Percentiles rank a stretch among this genome's conserved stretches.
Evolutionary conservation across 37 sponge, comb jelly and placozoan genomes (phyloP).

Genomic region (Spongilla lacustris): DNA sequence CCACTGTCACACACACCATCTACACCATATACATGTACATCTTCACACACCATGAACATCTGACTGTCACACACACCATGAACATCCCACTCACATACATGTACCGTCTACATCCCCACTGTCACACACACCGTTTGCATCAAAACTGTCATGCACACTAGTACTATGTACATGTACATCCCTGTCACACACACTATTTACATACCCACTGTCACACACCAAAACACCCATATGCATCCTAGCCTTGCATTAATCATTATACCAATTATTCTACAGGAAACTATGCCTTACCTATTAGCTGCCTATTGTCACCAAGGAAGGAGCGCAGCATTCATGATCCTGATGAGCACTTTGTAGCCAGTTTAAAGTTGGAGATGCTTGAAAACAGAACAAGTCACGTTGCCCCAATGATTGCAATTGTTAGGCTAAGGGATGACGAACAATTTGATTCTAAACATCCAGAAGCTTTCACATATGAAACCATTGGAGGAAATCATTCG

Average conservation of each 20-base stretch:
- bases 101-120: not conserved
- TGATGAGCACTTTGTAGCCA: not conserved
- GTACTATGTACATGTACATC: not conserved
- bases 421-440: no score
- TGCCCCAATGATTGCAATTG: no score
- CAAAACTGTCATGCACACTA: not conserved
- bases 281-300: not conserved
- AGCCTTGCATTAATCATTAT: conserved; percentile 1
- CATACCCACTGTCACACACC: not conserved
- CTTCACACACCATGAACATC: not conserved
- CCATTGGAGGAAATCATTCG: no score
- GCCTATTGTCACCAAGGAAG: not conserved
- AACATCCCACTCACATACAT: not conserved
- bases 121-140: conserved; percentile 1
- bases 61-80: not conserved
- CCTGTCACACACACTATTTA: not conserved
- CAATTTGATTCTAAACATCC: no score
- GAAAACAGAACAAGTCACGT: no score
- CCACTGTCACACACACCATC: not conserved
- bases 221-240: not conserved
- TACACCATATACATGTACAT: not conserved
- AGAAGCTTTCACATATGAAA: no score
- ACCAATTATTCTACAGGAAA: conserved; percentile 1
- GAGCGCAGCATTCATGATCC: not conserved
- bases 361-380: not conserved